phyloP scores from a whole-genome alignment of 2,797 vertebrate genomes.

The Sebastes trivittatus region DNA sequence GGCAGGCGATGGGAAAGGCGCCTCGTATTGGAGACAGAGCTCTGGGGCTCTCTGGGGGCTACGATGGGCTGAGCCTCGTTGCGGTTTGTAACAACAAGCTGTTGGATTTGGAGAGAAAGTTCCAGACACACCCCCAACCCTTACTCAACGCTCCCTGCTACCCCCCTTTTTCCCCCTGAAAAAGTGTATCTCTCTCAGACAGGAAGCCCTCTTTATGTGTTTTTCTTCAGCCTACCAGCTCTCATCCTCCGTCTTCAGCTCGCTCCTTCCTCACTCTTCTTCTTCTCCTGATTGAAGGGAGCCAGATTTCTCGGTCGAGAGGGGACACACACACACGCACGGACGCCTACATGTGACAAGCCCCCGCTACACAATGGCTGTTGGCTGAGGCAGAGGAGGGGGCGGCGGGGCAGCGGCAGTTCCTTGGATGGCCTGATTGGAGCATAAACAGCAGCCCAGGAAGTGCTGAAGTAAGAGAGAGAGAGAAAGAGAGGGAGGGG shows the following conservation, averaged over 20 bases:
- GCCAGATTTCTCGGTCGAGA: slow-evolving; percentile 34
- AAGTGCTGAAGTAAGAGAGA: slow-evolving; percentile 74
- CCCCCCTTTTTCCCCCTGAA: slow-evolving; percentile 29
- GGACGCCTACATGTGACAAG: slow-evolving; percentile 65
- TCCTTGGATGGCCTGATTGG: slow-evolving; percentile 76
- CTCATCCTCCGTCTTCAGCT: slow-evolving; percentile 21
- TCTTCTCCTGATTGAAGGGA: slow-evolving; percentile 30
- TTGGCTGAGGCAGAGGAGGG: slow-evolving; percentile 43
- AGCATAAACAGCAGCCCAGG: slow-evolving; percentile 80
- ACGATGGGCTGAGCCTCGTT: slow-evolving; percentile 50
- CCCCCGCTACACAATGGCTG: slow-evolving; percentile 68
- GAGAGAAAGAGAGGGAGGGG: slow-evolving; percentile 25
- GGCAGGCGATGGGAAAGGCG: slow-evolving; percentile 52
- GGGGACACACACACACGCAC: slow-evolving; percentile 35
- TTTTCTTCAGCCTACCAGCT: slow-evolving; percentile 18
- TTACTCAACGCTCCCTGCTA: slow-evolving; percentile 21
- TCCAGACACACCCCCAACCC: slow-evolving; percentile 64
- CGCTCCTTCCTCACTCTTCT: background rate
- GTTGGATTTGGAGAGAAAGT: slow-evolving; percentile 73
- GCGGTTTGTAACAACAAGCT: slow-evolving; percentile 76
- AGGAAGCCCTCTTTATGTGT: slow-evolving; percentile 52
- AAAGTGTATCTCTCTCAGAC: slow-evolving; percentile 51
- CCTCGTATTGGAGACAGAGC: slow-evolving; percentile 44
- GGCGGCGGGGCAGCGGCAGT: slow-evolving; percentile 48
- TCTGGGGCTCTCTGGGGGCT: slow-evolving; percentile 49